A percentile compares a stretch with the other conserved stretches of the same genome.
These are phyloP conservation scores for Panthera tigris DNA, from an alignment of 2,113 vertebrate species.

Conservation along the genomic window DNA sequence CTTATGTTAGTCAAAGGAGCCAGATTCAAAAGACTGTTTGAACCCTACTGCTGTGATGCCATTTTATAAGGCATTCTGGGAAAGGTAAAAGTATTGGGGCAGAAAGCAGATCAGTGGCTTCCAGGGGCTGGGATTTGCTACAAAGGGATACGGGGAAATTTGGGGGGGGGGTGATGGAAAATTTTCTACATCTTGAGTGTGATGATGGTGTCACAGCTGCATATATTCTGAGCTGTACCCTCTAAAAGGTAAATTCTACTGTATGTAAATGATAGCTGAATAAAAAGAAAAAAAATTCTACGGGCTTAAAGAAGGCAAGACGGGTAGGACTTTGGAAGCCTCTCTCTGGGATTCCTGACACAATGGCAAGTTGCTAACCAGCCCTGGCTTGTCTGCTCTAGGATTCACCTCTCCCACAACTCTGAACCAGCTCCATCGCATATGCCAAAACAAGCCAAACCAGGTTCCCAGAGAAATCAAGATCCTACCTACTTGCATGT, in stretches of 20 bases:
- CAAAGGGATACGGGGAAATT: neutral
- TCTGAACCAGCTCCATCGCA: neutral
- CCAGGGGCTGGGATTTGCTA: neutral
- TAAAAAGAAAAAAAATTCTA: neutral
- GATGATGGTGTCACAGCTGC: neutral
- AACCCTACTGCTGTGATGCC: neutral
- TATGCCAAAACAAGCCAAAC: neutral
- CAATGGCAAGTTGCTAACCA: neutral
- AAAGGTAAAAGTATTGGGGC: neutral
- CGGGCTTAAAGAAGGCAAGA: neutral
- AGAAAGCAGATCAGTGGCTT: neutral
- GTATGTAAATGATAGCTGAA: neutral
- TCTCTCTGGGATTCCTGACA: conserved; percentile 8
- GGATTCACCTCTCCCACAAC: neutral
- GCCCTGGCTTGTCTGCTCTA: neutral
- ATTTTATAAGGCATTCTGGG: conserved; percentile 29
- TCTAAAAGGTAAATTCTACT: neutral
- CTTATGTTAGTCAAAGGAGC: conserved; percentile 13
- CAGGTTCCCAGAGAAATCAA: neutral
- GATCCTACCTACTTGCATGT: neutral
- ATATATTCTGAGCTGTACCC: neutral
- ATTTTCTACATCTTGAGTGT: neutral
- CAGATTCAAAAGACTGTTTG: neutral
- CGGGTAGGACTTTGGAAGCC: neutral
- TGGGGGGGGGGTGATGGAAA: neutral